Evolutionary conservation across 2,888 invertebrate species (phyloP).

Genomic region (Acutogordius australiensis): DNA sequence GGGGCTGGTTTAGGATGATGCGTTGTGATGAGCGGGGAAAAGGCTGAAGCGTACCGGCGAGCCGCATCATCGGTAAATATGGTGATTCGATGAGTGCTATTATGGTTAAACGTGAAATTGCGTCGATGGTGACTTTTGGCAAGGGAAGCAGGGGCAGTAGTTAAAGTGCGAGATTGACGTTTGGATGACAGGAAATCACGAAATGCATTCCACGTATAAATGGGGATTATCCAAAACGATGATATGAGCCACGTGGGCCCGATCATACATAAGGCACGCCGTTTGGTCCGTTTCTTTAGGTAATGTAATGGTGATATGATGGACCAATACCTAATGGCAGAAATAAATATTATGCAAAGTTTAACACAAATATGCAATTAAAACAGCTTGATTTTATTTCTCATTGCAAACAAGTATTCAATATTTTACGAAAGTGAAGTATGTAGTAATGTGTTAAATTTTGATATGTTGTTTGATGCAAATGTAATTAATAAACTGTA

Average conservation of each 20-base stretch:
- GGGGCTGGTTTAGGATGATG: not conserved
- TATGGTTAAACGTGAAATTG: not conserved
- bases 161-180: not conserved
- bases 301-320: conserved; percentile 28
- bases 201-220: conserved; percentile 27
- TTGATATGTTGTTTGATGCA: too few species aligned
- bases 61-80: too few species aligned
- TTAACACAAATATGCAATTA: too few species aligned
- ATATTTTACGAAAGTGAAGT: too few species aligned
- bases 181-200: not conserved
- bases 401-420: too few species aligned
- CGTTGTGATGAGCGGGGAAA: not conserved
- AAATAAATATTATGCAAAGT: too few species aligned
- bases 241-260: conserved; percentile 27
- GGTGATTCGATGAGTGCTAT: not conserved
- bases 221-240: conserved; percentile 27
- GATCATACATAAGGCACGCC: conserved; percentile 27
- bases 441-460: too few species aligned
- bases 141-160: not conserved
- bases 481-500: too few species aligned
- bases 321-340: too few species aligned
- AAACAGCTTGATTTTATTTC: too few species aligned
- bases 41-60: too few species aligned
- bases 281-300: conserved; percentile 26
- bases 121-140: not conserved